Evolutionary conservation across 2,888 invertebrate genomes (phyloP), one percentile per base, ranked within the genome.

Genomic region (Heteromurus nitidus): DNA sequence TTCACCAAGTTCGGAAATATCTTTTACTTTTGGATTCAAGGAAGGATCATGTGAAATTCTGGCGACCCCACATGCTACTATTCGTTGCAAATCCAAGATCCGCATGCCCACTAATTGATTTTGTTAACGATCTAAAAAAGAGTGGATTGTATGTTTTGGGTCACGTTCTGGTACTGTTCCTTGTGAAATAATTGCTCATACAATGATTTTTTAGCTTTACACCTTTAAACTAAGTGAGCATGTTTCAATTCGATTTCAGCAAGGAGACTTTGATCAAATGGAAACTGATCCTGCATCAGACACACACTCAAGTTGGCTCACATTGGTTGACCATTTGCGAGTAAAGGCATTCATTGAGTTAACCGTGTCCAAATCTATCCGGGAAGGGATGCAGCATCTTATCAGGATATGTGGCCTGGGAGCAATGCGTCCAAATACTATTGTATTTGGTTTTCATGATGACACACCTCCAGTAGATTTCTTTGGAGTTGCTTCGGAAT

Each of bases 11-110:
- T 9, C 92, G 99, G 53, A 99, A 99, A 89, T 99, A 99, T 90
- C 91, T 99, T 11, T 91, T 99, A 0, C 93, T 99, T 89, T 90
- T 99, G 89, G 99, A 99, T 90, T 95, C 96, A 0, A 93, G 99
- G 0, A 98, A 99, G 86, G 96, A 98, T 89, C 99, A 99, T 90
- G 98, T 99, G 1, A 99, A 99, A 91, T 99, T 97, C 90, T 99
- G 99, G 99, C 75, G 86, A 62, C 99, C 99, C 0, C 99, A 99
- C 91, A 95, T 99, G 90, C 90, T 99, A 74, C 91, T 99, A 1
- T 91, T 99, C 90, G 95, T 99, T 0, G 93, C 96, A 0, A 96
- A 96, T 80, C 99, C 99, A 0, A 91, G 98, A 11, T 94, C 96
- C 7, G 92, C 94, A 13, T 95, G 96, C 88, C 96, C 98, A 0